Base-by-base conservation (phyloP, 2,888 invertebrate species). In the Pedicia rivosa region DNA sequence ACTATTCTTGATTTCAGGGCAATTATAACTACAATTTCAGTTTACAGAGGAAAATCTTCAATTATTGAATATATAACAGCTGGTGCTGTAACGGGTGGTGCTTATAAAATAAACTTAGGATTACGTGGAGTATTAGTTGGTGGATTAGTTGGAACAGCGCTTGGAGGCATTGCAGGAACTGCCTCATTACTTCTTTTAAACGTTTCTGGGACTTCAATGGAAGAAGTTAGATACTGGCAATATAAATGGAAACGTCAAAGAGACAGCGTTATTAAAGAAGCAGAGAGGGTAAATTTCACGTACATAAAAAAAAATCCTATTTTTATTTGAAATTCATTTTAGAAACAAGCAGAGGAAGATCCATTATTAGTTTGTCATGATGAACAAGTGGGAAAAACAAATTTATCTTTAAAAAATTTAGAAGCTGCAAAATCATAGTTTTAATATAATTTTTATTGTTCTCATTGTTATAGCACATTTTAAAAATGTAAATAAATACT, bases 71-170 rank as follows among this genome's bases (percentile, higher is more conserved):
- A 77, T 54, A 47, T 72, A 1, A 48, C 62, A 2, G 81, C 74
- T 2, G 86, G 82, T 7, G 56, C 64, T 0, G 6, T 73, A 1
- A 71, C 78, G 1, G 61, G 86, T 2, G 63, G 65, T 0, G 12
- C 76, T 5, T 83, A 75, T 51, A 83, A 78, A 61, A 53, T 72
- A 1, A 69, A 70, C 47, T 53, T 77, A 50, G 86, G 86, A 1
- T 53, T 77, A 2, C 68, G 71, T 35, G 83, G 74, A 5, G 66
- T 72, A 54, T 44, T 74, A 4, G 74, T 78, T 24, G 86, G 84
- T 6, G 68, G 68, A 28, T 57, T 67, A 12, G 50, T 80, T 53
- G 84, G 81, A 35, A 60, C 66, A 5, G 48, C 54, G 2, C 50
- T 82, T 37, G 80, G 82, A 35, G 51, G 67, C 1, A 26, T 74